phyloP scores from a whole-genome alignment of 2,888 invertebrate species.

The Lasius platythorax region DNA sequence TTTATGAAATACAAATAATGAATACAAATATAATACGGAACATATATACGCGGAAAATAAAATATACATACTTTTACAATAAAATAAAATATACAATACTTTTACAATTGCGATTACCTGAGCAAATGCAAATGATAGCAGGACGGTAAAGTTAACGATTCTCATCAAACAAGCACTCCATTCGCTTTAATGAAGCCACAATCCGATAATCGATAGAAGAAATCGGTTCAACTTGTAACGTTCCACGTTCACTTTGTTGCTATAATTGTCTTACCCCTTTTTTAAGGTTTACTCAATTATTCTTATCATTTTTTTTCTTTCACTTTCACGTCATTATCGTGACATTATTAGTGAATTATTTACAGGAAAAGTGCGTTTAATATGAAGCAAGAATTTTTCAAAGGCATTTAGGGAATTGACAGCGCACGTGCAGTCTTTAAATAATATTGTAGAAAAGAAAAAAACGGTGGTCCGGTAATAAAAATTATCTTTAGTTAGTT shows the following conservation, averaged over 20 bases:
- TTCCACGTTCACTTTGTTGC: background rate
- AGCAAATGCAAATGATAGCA: background rate
- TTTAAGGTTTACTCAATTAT: background rate
- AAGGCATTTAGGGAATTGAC: background rate
- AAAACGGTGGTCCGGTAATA: background rate
- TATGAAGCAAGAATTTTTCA: background rate
- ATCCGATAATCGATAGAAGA: background rate
- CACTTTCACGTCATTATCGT: background rate
- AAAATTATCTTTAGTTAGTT: background rate
- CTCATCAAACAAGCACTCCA: background rate
- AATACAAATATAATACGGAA: too few relatives aligned
- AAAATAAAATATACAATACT: background rate
- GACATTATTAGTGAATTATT: slow-evolving; percentile 11
- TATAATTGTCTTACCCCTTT: background rate
- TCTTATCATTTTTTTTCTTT: background rate
- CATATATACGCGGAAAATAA: background rate
- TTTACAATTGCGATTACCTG: background rate
- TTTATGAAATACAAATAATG: too few relatives aligned
- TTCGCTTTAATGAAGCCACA: slow-evolving; percentile 24
- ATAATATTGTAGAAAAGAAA: slow-evolving; percentile 24
- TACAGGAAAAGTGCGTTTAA: too few relatives aligned
- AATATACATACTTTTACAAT: background rate
- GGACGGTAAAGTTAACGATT: background rate
- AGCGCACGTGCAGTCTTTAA: background rate
- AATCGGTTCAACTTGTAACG: slow-evolving; percentile 12